phyloP scores from a whole-genome alignment of 1,140 invertebrate species.

The Pseudobourletiella spinata region DNA sequence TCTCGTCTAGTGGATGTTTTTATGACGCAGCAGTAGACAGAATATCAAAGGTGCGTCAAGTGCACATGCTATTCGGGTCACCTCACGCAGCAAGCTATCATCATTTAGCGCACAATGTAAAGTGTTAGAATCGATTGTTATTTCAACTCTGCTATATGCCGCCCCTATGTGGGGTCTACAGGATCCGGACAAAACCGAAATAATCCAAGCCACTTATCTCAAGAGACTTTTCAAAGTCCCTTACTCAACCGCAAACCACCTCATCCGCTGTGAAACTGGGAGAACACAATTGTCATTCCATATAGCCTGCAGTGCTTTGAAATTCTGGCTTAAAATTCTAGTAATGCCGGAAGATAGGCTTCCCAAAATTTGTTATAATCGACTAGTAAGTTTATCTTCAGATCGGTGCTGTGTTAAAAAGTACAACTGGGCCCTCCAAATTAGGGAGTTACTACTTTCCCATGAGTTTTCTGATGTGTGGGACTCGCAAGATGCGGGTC shows the following conservation, averaged over 20 bases:
- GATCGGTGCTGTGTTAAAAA: too few species aligned
- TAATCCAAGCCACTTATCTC: constrained; percentile 6
- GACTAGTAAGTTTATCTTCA: too few species aligned
- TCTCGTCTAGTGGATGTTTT: not conserved
- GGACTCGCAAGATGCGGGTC: too few species aligned
- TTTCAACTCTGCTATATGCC: not conserved
- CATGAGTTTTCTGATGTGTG: too few species aligned
- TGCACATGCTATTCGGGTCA: not conserved
- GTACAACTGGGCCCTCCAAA: too few species aligned
- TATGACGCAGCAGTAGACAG: not conserved
- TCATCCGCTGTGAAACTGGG: not conserved
- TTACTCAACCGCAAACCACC: not conserved
- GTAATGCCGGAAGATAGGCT: too few species aligned
- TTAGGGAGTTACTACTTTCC: too few species aligned
- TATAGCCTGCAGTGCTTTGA: too few species aligned
- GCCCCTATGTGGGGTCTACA: constrained; percentile 1
- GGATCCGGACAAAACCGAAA: not conserved
- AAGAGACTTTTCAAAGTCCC: not conserved
- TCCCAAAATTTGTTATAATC: too few species aligned
- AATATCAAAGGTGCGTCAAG: not conserved
- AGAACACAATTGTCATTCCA: not conserved
- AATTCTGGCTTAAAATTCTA: too few species aligned
- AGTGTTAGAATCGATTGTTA: not conserved
- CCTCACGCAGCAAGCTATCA: not conserved
- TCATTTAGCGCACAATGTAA: not conserved